Evolutionary conservation across 2,888 invertebrate genomes (phyloP).

Genomic region (Caenorhabditis sp.): DNA sequence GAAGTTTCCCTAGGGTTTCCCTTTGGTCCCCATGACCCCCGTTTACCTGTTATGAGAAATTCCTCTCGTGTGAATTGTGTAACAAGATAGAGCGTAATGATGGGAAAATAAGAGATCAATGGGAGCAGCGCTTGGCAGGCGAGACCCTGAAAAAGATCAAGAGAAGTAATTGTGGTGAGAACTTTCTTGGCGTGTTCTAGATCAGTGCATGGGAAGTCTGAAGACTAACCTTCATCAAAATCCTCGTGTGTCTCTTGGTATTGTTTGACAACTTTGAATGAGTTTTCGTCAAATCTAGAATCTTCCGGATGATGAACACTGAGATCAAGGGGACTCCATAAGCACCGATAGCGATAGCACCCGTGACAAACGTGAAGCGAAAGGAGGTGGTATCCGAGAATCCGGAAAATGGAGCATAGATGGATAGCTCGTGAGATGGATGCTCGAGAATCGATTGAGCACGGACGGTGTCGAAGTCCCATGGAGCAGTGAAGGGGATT

Average conservation of each 20-base stretch:
- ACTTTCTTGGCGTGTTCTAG: not conserved
- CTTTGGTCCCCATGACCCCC: not conserved
- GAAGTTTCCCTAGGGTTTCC: no score
- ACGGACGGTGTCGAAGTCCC: slow-evolving; percentile 43
- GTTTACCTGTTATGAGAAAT: slow-evolving; percentile 48
- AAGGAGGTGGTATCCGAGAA: slow-evolving; percentile 41
- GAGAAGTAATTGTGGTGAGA: not conserved
- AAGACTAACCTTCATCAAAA: slow-evolving; percentile 39
- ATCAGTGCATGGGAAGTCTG: not conserved
- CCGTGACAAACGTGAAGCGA: slow-evolving; percentile 39
- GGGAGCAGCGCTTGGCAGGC: slow-evolving; percentile 53
- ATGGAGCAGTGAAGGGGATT: slow-evolving; percentile 41
- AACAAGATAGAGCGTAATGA: slow-evolving; percentile 41
- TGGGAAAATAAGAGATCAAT: slow-evolving; percentile 53
- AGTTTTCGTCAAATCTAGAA: slow-evolving; percentile 37
- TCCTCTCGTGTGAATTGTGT: slow-evolving; percentile 39
- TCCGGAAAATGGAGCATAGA: slow-evolving; percentile 52
- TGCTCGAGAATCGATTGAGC: slow-evolving; percentile 37
- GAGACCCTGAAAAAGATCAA: slow-evolving; percentile 45
- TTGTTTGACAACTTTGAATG: slow-evolving; percentile 47
- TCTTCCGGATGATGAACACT: slow-evolving; percentile 33
- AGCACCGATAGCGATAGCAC: slow-evolving; percentile 31
- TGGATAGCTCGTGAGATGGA: slow-evolving; percentile 45
- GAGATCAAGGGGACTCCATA: slow-evolving; percentile 43
- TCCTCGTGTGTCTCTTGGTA: slow-evolving; percentile 46